These are phyloP conservation scores for Oxytorus armatus DNA, from an alignment of 2,888 invertebrate species.

Conservation along the genomic window DNA sequence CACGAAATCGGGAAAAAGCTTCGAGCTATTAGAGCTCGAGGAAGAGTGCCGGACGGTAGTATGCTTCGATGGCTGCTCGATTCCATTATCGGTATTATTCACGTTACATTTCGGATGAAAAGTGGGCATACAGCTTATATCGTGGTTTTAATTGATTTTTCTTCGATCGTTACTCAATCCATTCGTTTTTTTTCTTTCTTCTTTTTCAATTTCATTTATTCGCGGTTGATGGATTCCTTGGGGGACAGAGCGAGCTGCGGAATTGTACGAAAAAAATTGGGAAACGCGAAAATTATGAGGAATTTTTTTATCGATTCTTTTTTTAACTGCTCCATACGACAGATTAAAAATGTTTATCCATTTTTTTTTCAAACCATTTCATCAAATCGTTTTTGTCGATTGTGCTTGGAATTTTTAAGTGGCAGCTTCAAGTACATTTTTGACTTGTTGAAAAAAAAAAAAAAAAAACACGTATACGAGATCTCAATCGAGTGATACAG, in stretches of 20 bases:
- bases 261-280: too few species aligned
- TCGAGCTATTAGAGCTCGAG: neutral
- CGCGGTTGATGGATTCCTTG: neutral
- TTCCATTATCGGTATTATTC: constrained; percentile 78
- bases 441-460: too few species aligned
- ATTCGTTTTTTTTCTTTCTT: neutral
- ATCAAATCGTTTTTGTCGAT: too few species aligned
- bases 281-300: neutral
- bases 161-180: neutral
- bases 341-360: too few species aligned
- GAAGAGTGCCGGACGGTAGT: constrained; percentile 71
- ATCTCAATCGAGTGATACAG: too few species aligned
- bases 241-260: neutral
- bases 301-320: neutral
- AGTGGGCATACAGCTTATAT: neutral
- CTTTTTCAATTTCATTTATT: neutral
- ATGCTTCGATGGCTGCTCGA: constrained; percentile 81
- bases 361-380: too few species aligned
- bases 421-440: too few species aligned
- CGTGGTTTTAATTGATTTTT: constrained; percentile 2
- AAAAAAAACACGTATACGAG: too few species aligned
- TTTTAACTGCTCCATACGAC: neutral
- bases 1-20: constrained; percentile 2
- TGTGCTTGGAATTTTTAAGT: too few species aligned
- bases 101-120: constrained; percentile 25